These are phyloP conservation scores for Cantharis lateralis DNA, from an alignment of 2,888 invertebrate species.

Conservation along the genomic window DNA sequence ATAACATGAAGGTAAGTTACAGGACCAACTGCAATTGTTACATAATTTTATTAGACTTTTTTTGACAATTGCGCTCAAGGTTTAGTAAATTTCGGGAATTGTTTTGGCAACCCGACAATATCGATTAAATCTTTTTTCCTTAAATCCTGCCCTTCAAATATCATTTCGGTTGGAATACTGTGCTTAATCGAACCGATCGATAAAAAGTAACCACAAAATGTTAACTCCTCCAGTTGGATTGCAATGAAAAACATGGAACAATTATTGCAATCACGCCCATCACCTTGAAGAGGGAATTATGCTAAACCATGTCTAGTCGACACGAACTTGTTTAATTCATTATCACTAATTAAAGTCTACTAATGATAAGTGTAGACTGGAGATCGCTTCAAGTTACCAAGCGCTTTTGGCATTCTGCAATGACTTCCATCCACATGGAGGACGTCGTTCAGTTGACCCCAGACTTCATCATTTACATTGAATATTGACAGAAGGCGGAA, in stretches of 20 bases:
- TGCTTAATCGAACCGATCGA: not conserved
- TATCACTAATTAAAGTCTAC: not conserved
- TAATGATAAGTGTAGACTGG: not conserved
- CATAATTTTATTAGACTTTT: not conserved
- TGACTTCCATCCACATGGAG: not conserved
- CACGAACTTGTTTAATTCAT: not conserved
- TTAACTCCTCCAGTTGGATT: not conserved
- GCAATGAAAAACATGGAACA: not conserved
- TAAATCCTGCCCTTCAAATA: not conserved
- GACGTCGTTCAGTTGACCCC: not conserved
- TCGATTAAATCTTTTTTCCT: not conserved
- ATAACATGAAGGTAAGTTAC: constrained; percentile 85
- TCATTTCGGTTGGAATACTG: not conserved
- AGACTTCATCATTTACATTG: too few species aligned
- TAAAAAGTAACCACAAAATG: not conserved
- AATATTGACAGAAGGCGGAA: not conserved
- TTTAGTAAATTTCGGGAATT: not conserved
- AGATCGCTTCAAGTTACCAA: not conserved
- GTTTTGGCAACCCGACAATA: not conserved
- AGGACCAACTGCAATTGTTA: not conserved
- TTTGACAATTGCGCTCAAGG: not conserved
- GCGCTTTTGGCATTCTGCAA: not conserved
- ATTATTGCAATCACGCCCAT: not conserved
- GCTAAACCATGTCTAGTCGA: not conserved
- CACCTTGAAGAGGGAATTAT: not conserved